These are phyloP conservation scores for Ascaphus truei DNA, from an alignment of 2,113 vertebrate genomes.

Conservation along the genomic window DNA sequence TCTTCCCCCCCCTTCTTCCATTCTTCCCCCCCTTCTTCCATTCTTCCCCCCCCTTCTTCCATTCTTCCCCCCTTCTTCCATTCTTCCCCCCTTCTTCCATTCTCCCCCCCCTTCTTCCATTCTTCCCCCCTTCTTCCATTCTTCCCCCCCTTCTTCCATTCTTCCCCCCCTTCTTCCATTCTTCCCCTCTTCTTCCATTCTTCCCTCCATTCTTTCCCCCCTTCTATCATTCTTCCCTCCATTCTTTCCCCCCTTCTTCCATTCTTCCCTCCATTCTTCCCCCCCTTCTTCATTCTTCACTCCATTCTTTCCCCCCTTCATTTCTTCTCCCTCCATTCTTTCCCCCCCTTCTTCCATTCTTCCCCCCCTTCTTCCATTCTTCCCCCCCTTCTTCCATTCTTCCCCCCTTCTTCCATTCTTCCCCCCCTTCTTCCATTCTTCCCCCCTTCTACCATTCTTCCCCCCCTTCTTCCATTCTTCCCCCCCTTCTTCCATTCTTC, in stretches of 20 bases:
- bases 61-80: not conserved
- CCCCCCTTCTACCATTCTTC: not conserved
- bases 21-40: not conserved
- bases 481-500: not conserved
- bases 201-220: conserved; percentile 2
- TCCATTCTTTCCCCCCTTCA: too few species aligned
- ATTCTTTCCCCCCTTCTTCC: not conserved
- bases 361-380: too few species aligned
- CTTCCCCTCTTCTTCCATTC: not conserved
- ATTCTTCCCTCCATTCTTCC: too few species aligned
- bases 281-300: too few species aligned
- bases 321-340: too few species aligned
- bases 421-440: not conserved
- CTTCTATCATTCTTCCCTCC: not conserved
- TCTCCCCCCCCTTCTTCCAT: not conserved
- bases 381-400: too few species aligned
- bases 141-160: not conserved
- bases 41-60: not conserved
- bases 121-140: not conserved
- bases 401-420: not conserved
- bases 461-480: not conserved
- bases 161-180: not conserved
- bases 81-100: not conserved
- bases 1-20: not conserved
- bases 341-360: accelerated